Base-by-base conservation (phyloP, 1,140 invertebrate genomes). In the Lepidurus couesii region DNA sequence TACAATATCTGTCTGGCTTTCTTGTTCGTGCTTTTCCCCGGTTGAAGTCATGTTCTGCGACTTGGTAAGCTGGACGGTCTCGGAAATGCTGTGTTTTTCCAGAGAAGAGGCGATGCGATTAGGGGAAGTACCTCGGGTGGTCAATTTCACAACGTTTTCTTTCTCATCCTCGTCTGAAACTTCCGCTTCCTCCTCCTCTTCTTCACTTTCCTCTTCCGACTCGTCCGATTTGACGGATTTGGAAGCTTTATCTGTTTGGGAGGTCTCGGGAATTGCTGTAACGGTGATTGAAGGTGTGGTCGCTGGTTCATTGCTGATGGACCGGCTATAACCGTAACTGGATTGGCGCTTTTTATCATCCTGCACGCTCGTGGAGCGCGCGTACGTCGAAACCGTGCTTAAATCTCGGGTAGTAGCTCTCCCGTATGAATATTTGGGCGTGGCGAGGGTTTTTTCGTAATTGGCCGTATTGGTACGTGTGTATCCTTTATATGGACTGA, bases 91-190 rank as follows among this genome's bases (percentile, higher is more conserved):
- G n/a, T 74, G 16, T 74, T n/a, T 75, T n/a, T 43, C 26, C 16
- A 42, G 11, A 11, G 26, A 42, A n/a, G 73, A 44, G 16, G 78
- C 24, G 11, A 75, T 75, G 13, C 74, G 43, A 34, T 44, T 79
- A n/a, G 78, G 78, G 2, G 78, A 79, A 16, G 78, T 79, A 7
- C 78, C 78, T 7, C 78, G 78, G 26, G 73, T 79, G 4, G 73
- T 44, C 4, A 75, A 42, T 24, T 75, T 75, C 9, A 47, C 26
- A 47, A 34, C 10, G 43, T 42, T 16, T 42, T 11, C 42, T 16
- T 79, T 44, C 43, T 24, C 34, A 44, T 73, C 53, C 21, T 44
- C 21, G 8, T 21, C 44, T 16, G 13, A 26, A 24, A n/a, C 9
- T 4, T 24, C 10, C 77, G 1, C 44, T 34, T 74, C 73, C 44